Evolutionary conservation across 2,888 invertebrate genomes (phyloP).

Genomic region (Nephrotoma flavescens): DNA sequence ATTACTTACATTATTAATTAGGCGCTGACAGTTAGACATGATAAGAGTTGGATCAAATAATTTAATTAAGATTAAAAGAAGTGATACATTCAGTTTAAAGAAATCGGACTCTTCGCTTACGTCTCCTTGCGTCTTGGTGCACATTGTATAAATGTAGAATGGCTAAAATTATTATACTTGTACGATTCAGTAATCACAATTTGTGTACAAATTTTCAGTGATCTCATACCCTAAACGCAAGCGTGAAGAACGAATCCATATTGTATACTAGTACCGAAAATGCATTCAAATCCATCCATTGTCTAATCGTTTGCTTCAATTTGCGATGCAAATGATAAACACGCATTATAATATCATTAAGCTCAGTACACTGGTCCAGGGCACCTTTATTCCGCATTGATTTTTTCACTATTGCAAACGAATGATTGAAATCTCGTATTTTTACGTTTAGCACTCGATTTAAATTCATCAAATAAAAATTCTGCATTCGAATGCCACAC

Average conservation of each 20-base stretch:
- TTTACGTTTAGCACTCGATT: background rate
- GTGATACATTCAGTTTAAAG: background rate
- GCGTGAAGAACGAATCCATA: background rate
- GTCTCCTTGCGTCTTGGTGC: background rate
- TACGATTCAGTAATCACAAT: background rate
- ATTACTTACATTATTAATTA: background rate
- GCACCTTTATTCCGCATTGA: background rate
- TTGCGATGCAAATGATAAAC: background rate
- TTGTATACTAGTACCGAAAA: background rate
- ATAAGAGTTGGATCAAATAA: background rate
- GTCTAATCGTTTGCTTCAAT: background rate
- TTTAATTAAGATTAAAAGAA: background rate
- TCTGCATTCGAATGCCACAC: background rate
- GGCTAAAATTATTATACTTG: background rate
- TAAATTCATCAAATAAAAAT: background rate
- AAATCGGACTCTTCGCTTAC: background rate
- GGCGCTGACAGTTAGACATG: background rate
- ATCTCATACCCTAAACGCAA: background rate
- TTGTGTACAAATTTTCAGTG: background rate
- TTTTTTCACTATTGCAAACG: background rate
- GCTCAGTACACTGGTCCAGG: background rate
- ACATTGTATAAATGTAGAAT: background rate
- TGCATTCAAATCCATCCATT: background rate
- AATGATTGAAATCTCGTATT: background rate
- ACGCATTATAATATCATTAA: background rate